Base-by-base conservation (phyloP, 2,888 invertebrate genomes). In the Siphlonurus alternatus region DNA sequence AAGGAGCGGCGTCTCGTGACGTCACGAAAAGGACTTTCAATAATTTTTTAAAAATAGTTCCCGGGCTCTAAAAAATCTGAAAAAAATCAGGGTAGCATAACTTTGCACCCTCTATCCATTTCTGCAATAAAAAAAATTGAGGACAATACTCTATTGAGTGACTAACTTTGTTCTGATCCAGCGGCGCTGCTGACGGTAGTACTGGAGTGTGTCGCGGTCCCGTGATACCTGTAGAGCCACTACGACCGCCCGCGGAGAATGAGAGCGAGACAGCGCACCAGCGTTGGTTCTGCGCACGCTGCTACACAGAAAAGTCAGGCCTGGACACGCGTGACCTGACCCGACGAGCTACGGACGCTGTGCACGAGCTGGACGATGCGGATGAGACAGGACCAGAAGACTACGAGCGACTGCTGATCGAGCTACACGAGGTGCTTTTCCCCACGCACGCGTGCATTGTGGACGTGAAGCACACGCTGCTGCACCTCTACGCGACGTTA, bases 341-440 rank as follows among this genome's bases (percentile, higher is more conserved):
- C 2, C 53, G 63, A 22, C 23, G 63, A 25, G 63, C 67, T 18
- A 61, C 25, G 7, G 25, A 65, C 2, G 66, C 67, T 2, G 63
- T 68, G 19, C 61, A 63, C 19, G 65, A 66, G 62, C 61, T 69
- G 15, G 65, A 68, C 53, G 66, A 67, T 53, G 60, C 62, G 59
- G 66, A 67, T 15, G 64, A 63, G 18, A 53, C 62, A 2, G 61
- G 24, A n/a, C 61, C 61, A 7, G 69, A 69, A 61, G 67, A 65
- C 23, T 64, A 64, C 38, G 61, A 64, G 19, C 63, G 62, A 19
- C 70, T 69, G 23, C 67, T 70, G 66, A 68, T 67, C 19, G 20
- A 59, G 38, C 38, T 62, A 7, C 63, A 53, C 20, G 53, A 25
- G n/a, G 59, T 60, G 53, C 53, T 66, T n/a, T 64, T 65, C 54